Base-by-base conservation (phyloP, 2,113 vertebrate species). In the Datnioides undecimradiatus region DNA sequence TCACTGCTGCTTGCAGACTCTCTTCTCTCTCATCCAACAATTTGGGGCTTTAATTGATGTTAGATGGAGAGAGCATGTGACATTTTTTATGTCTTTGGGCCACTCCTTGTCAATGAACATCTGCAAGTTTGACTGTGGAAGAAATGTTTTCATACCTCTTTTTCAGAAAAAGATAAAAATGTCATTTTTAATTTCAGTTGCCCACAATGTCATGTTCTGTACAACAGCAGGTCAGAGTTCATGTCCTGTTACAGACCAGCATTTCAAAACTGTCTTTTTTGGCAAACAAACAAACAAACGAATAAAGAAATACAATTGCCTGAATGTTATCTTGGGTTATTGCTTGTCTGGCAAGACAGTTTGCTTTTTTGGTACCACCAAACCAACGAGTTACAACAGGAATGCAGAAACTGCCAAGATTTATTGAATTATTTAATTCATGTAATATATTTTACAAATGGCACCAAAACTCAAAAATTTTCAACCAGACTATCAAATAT, bases 1-100 rank as follows among this genome's bases (percentile, higher is more conserved):
- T 73, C 76, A 60, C 80, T 63, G 73, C 79, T 51, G 63, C 88
- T 60, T 66, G 46, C 49, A 72, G 70, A 72, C 43, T 82, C 66
- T 54, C 49, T 72, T 34, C 66, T 65, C 83, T 58, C 68, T 41
- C 60, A 63, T 82, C 71, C 59, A 17, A 25, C 43, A 11, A 52
- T 76, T 43, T 55, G n/a, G 46, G 75, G 74, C 57, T 73, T 66
- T 25, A 16, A 76, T 49, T 43, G 52, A 36, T 8, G 4, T 29
- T 31, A n/a, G 54, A 38, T 45, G 10, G 11, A 8, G 46, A 59
- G 14, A 34, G 46, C 0, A 0, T 23, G 19, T 6, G 13, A 36
- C 55, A n/a, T 16, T 68, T 58, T 43, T 11, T 59, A 1, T 75
- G 27, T 43, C 12, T 78, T 51, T 31, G 8, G 74, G 12, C 23